A percentile compares a stretch with the other conserved stretches of the same genome.
phyloP scores from a whole-genome alignment of 2,888 invertebrate species.

The Rhingia rostrata region DNA sequence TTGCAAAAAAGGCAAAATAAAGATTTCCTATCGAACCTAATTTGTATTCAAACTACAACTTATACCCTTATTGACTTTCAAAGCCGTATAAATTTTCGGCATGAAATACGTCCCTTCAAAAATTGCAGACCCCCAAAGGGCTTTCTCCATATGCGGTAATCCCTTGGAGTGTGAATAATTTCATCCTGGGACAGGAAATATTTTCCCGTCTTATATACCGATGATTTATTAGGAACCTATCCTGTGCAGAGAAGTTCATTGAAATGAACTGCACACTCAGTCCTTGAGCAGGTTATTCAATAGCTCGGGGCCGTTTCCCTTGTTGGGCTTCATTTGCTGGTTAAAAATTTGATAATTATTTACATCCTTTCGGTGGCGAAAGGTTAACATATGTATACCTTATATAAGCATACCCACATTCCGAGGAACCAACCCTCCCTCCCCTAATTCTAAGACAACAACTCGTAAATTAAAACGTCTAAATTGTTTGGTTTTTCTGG shows the following conservation, averaged over 20 bases:
- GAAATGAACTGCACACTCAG: background rate
- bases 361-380: background rate
- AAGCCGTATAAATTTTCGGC: slow-evolving; percentile 34
- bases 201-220: slow-evolving; percentile 15
- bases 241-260: background rate
- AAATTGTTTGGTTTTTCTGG: background rate
- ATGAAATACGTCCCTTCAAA: slow-evolving; percentile 22
- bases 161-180: slow-evolving; percentile 57
- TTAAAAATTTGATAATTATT: slow-evolving; percentile 2
- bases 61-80: slow-evolving; percentile 56
- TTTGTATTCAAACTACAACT: slow-evolving; percentile 65
- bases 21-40: slow-evolving; percentile 26
- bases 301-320: background rate
- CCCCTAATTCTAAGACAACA: background rate
- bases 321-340: background rate
- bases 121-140: slow-evolving; percentile 28
- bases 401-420: background rate
- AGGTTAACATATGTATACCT: too few relatives aligned
- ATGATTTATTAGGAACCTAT: slow-evolving; percentile 3
- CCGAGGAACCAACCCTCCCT: background rate
- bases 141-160: slow-evolving; percentile 29
- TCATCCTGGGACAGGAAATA: slow-evolving; percentile 6
- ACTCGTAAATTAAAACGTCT: slow-evolving; percentile 10
- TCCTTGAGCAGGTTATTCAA: background rate
- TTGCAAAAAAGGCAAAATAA: background rate